Base-by-base conservation (phyloP, 2,888 invertebrate species). In the Ormyrus labotus region DNA sequence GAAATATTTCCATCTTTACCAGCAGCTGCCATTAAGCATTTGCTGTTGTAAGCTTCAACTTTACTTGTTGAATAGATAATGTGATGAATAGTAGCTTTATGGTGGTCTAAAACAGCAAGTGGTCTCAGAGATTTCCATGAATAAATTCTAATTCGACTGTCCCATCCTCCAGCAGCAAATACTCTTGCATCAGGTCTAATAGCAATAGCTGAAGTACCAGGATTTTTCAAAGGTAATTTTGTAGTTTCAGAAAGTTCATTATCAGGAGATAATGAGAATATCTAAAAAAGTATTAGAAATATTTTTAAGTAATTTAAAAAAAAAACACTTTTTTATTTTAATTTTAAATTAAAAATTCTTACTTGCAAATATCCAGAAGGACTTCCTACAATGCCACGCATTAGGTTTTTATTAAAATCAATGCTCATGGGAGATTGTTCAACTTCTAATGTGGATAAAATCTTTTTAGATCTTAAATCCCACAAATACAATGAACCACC, bases 41-140 rank as follows among this genome's bases (percentile, higher is more conserved):
- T 93, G n/a, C 94, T 93, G 72, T 94, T 93, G 94, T 95, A 96
- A 84, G 93, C 92, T 78, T 93, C 92, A 7, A 96, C 94, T 83
- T 93, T 92, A 65, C 92, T 92, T 0, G 92, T 91, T 4, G 96
- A 95, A 91, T 95, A 96, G 63, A 93, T 93, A 78, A 96, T 93
- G 89, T 96, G 95, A 87, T 95, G 94, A 70, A 96, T 92, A 55
- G 94, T 93, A 83, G 93, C 93, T 83, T 93, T 94, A 86, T 96
- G 96, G 85, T 95, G 94, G 0, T 94, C 94, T 57, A 96, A 91
- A 71, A 95, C 95, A 2, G 94, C 96, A 80, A 96, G 90, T 5
- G 94, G 93, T 72, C 95, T 92, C 58, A 96, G 90, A 74, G 94
- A 95, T 89, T 94, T 96, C 95, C 95, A 96, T 1, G 96, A 96